Evolutionary conservation across 2,888 invertebrate genomes (phyloP), one percentile per base, ranked within the genome.

Genomic region (Hymenopus coronatus): DNA sequence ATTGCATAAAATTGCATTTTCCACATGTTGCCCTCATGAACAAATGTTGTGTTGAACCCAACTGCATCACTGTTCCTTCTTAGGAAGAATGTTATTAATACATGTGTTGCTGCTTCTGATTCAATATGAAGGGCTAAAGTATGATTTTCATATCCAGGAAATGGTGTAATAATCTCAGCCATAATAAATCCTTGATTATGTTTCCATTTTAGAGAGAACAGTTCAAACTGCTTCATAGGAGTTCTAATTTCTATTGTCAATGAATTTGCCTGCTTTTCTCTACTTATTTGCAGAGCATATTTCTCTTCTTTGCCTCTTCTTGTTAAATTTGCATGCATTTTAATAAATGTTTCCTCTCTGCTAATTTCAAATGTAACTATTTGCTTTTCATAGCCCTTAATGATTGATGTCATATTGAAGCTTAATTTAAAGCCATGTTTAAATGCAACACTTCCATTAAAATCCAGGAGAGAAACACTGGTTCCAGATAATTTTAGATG

Each of bases 81-180:
- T 15, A 86, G 54, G 25, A 27, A 30, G 28, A 89, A 40, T 9
- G 20, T 83, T 14, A 28, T 40, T 70, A 54, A 46, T 25, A 86
- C 86, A 27, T 28, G 27, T 28, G 40, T 87, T 27, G 70, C n/a
- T 25, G 33, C 28, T 46, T 28, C 30, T 25, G 88, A 28, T 40
- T 89, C 89, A 82, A 90, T 90, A 82, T 90, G 85, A 46, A 87
- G 90, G 28, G 86, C 46, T 27, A 90, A n/a, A 81, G 85, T 81
- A 9, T 90, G 85, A 27, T 89, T 89, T 82, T 90, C 90, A 87
- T 88, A 90, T 1, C 89, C 89, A 25, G 86, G 46, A 40, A 89
- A 82, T 27, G 89, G 89, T 70, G 90, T 89, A 20, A 82, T 85
- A 20, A 88, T n/a, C 28, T 89, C 89, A 28, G 83, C 30, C 12